Base-by-base conservation (phyloP, 2,797 vertebrate genomes). In the Myotis planiceps region DNA sequence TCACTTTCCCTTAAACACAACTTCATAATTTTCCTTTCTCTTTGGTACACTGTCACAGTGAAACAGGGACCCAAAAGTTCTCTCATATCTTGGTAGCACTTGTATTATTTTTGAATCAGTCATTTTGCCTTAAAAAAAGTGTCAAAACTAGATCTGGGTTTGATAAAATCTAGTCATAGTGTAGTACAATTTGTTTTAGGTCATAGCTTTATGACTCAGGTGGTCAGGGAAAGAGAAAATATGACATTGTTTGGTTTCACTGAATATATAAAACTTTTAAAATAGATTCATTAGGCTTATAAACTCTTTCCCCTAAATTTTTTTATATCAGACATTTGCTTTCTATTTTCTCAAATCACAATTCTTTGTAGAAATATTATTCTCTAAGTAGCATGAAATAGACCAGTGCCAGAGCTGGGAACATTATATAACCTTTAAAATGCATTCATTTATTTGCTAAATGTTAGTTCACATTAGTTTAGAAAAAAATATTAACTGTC, bases 1-100 rank as follows among this genome's bases (percentile, higher is more conserved):
- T 49, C 68, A 58, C 53, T 94, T 95, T 79, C 15, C 21, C 14
- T 96, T 93, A 95, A 96, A 60, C 32, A 32, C 16, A 14, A 5
- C 1, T 15, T 45, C 34, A 76, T 15, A 25, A 7, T 34, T 91
- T 25, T 34, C n/a, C 3, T 96, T 95, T 93, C 27, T 34, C 53
- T 74, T 69, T 95, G 83, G 66, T 76, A 13, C 55, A 49, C 5
- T 90, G 76, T 15, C 32, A 1, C 53, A 88, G 68, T 76, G 81
- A 97, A 88, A 39, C 4, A 90, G 63, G 12, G 4, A 86, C 69
- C 16, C 0, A 0, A 1, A 4, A 15, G 5, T 91, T 95, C 49
- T 90, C 71, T 72, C 45, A 89, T 60, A 58, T 58, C 9, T 15
- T 9, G 76, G 21, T 32, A 39, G 19, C 37, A 45, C 15, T 2